Base-by-base conservation (phyloP, 2,888 invertebrate species). In the Mesoligia furuncula region DNA sequence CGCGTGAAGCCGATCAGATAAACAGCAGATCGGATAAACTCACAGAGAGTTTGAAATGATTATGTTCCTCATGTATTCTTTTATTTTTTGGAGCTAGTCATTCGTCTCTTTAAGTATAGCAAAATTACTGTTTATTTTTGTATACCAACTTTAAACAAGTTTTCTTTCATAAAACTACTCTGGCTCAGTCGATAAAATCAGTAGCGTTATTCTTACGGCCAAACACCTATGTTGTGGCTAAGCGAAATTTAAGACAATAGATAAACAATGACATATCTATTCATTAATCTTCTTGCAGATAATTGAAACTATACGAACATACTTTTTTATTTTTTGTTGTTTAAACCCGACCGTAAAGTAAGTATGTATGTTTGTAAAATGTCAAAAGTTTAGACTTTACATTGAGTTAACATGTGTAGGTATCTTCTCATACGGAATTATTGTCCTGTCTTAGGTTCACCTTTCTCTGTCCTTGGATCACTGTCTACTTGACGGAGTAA, bases 51-150 rank as follows among this genome's bases (percentile, higher is more conserved):
- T 48, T 8, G 2, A 48, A 45, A 31, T 74, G 57, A 54, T 54
- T n/a, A 11, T 36, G 54, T n/a, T 42, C 3, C 13, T 74, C 20
- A 15, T 42, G 17, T 51, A 24, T 11, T 42, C 0, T 51, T 51
- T 59, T 24, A 59, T 65, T 59, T 51, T 64, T 59, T 69, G 57
- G 57, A 59, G 36, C 57, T 75, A 66, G 81, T 75, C 59, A 61
- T 31, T 66, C 11, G 20, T 39, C 7, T 31, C 8, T 27, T 17
- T 51, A 24, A 27, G 24, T 72, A 17, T 36, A 65, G 42, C 20
- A 24, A 24, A 17, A 77, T 64, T 31, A 31, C 27, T 45, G 27
- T 15, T 36, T 15, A 31, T 54, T 64, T 48, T 72, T 54, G 42
- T 15, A n/a, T 24, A 36, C 15, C 24, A n/a, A 27, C 17, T 62